These are phyloP conservation scores for Myanophis thanlyinensis DNA, from an alignment of 2,113 vertebrate genomes.

Conservation along the genomic window DNA sequence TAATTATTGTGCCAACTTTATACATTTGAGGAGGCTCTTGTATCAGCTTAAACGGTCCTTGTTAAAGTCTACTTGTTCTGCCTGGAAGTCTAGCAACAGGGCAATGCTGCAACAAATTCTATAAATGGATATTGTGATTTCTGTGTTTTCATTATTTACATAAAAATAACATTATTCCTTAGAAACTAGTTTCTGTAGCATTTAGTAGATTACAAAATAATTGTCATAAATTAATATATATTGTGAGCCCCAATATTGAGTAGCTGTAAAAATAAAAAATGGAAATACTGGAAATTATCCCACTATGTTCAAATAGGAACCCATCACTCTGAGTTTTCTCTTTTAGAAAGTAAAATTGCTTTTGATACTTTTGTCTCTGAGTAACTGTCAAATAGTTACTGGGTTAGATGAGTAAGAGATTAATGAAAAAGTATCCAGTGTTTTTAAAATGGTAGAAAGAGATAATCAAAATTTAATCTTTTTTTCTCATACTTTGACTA, in stretches of 20 bases:
- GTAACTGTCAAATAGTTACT: conserved; percentile 16
- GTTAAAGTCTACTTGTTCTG: background rate
- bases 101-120: background rate
- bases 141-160: background rate
- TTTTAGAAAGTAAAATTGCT: conserved; percentile 34
- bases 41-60: background rate
- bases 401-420: conserved; percentile 44
- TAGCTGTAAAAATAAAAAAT: conserved; percentile 8
- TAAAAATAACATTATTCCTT: conserved; percentile 15
- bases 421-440: conserved; percentile 49
- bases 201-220: conserved; percentile 24
- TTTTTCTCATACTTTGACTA: conserved; percentile 27
- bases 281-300: background rate
- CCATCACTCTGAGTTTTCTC: conserved; percentile 24
- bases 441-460: conserved; percentile 29
- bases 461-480: conserved; percentile 55
- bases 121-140: background rate
- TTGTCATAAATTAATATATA: conserved; percentile 5
- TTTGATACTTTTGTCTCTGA: conserved; percentile 42
- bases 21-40: background rate
- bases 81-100: background rate
- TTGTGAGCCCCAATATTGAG: conserved; percentile 8
- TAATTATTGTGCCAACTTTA: background rate
- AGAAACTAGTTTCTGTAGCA: conserved; percentile 13
- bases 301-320: background rate